Percentiles rank a stretch among this genome's conserved stretches.
phyloP scores from a whole-genome alignment of 2,888 invertebrate genomes.

The Agonopterix heracliana region DNA sequence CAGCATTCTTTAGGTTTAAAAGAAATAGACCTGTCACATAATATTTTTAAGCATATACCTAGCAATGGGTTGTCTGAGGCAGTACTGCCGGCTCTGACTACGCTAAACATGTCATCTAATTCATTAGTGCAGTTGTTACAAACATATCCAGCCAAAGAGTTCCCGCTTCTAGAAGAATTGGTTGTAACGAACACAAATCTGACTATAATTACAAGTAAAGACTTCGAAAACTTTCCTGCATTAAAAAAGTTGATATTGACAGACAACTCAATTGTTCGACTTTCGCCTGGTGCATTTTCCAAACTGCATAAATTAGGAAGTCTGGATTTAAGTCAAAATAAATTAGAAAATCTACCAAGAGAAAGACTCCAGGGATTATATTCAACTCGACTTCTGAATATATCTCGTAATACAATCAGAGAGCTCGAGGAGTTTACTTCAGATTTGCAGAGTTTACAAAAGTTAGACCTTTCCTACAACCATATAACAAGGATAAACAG shows the following conservation, averaged over 20 bases:
- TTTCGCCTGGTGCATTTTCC: slow-evolving; percentile 90
- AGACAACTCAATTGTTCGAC: slow-evolving; percentile 83
- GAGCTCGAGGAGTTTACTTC: slow-evolving; percentile 88
- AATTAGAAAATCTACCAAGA: slow-evolving; percentile 87
- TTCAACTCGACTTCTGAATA: slow-evolving; percentile 83
- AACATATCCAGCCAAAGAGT: slow-evolving; percentile 80
- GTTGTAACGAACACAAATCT: slow-evolving; percentile 88
- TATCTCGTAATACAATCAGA: slow-evolving; percentile 88
- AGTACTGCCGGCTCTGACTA: slow-evolving; percentile 82
- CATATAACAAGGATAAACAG: slow-evolving; percentile 86
- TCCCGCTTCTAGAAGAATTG: slow-evolving; percentile 87
- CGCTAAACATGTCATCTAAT: slow-evolving; percentile 90
- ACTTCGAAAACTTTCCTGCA: slow-evolving; percentile 89
- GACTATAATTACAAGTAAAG: slow-evolving; percentile 88
- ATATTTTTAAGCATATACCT: slow-evolving; percentile 88
- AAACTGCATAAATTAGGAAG: slow-evolving; percentile 84
- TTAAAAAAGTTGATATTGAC: slow-evolving; percentile 84
- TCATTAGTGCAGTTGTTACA: slow-evolving; percentile 85
- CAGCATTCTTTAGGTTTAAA: slow-evolving; percentile 82
- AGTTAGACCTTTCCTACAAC: slow-evolving; percentile 88
- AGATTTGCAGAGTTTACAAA: slow-evolving; percentile 85
- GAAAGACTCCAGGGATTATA: slow-evolving; percentile 88
- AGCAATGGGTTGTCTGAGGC: slow-evolving; percentile 84
- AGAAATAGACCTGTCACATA: slow-evolving; percentile 85
- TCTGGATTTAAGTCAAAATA: slow-evolving; percentile 88